phyloP scores from a whole-genome alignment of 35 echinoderm and acorn worm species.

The Strongylocentrotus purpuratus region DNA sequence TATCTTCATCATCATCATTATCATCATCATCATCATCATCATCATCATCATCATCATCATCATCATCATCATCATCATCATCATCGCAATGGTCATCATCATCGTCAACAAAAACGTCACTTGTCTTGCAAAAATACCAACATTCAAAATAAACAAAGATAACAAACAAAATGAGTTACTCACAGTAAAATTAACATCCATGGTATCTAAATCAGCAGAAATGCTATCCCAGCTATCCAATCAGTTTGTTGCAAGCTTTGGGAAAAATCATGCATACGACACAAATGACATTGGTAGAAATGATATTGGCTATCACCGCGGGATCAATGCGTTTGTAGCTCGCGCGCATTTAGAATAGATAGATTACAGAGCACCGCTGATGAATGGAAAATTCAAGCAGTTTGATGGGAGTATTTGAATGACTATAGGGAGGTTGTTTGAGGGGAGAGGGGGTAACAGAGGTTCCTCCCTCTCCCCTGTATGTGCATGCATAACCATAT shows the following conservation, averaged over 20 bases:
- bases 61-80: background rate
- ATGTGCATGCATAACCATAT: no score
- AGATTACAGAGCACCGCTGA: background rate
- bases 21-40: background rate
- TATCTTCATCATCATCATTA: background rate
- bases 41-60: background rate
- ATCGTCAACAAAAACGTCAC: background rate
- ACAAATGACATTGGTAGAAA: background rate
- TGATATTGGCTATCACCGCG: background rate
- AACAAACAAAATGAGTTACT: background rate
- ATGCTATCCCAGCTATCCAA: background rate
- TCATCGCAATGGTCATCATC: background rate
- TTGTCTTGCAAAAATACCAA: background rate
- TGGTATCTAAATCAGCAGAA: background rate
- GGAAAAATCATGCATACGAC: background rate
- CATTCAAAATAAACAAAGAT: background rate
- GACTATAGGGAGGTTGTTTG: no score
- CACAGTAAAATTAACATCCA: background rate
- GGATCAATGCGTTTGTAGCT: background rate
- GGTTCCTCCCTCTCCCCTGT: no score
- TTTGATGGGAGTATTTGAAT: background rate
- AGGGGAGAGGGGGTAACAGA: no score
- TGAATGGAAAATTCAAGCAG: background rate
- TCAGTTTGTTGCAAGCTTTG: background rate
- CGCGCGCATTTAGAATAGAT: background rate